Conservation (phyloP, 2,113 vertebrate genomes). For the Gymnarchus niloticus region DNA sequence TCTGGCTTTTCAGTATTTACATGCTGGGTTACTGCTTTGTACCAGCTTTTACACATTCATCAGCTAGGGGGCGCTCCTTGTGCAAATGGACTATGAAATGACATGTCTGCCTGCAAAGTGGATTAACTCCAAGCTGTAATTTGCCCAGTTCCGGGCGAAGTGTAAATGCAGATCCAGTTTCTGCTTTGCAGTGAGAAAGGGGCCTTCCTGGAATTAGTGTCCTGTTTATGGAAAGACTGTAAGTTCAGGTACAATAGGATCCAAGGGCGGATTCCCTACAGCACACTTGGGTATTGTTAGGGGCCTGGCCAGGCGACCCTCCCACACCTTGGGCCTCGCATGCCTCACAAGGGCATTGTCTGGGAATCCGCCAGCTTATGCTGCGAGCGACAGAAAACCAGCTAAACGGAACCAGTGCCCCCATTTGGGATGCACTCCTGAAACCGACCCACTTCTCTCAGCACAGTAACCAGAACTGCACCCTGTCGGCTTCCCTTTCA, state of each 20-base stretch:
- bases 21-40: not conserved
- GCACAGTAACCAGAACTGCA: not conserved
- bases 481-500: not conserved
- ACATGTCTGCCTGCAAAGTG: not conserved
- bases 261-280: slow-evolving; percentile 44
- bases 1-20: not conserved
- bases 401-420: not conserved
- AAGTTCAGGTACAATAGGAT: slow-evolving; percentile 58
- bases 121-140: not conserved
- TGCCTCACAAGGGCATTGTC: slow-evolving; percentile 69
- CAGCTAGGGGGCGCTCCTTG: not conserved
- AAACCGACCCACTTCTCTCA: not conserved
- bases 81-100: not conserved
- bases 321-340: slow-evolving; percentile 68
- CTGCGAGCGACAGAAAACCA: slow-evolving; percentile 30
- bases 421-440: not conserved
- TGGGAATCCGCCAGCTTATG: slow-evolving; percentile 51
- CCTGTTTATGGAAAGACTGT: slow-evolving; percentile 53
- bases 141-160: not conserved
- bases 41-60: not conserved
- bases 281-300: slow-evolving; percentile 56
- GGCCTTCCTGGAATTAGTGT: slow-evolving; percentile 43
- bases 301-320: slow-evolving; percentile 54
- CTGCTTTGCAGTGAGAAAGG: not conserved
- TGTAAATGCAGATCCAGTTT: not conserved